Evolutionary conservation across 2,113 vertebrate genomes (phyloP), one percentile per base, ranked within the genome.

Genomic region (Echinops telfairi): DNA sequence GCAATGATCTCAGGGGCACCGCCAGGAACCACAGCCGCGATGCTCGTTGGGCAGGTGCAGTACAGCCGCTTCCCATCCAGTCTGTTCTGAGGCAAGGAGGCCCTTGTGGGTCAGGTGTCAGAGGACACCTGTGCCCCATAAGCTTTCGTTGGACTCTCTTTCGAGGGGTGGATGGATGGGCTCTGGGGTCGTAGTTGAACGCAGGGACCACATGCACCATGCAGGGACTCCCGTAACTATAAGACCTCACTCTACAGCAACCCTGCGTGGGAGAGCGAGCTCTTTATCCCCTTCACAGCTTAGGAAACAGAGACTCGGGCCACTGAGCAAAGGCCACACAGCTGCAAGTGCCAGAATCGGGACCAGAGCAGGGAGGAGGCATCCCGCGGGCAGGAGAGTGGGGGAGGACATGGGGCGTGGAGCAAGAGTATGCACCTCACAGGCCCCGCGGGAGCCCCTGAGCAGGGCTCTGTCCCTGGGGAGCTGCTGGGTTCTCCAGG

Each of bases 361-460:
- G 57, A 75, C 38, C 1, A 8, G 29, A 70, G 25, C 15, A 1
- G 64, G 47, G 33, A 64, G 33, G 6, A 36, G 47, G 70, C 62
- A 73, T 22, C 31, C 27, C 0, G 12, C 20, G 14, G 36, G 47
- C 0, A 2, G 38, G 38, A 83, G 9, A 2, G 1, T 2, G 14
- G 25, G 25, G 57, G 86, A 43, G 20, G 57, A 38, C 36, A 40
- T 40, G 33, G 27, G 9, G 40, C 53, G 53, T 77, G 33, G 11
- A 38, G 60, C 83, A 38, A 77, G 22, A 10, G 33, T 79, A 23
- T 33, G 25, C 0, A 2, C 43, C 68, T 70, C 19, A 14, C 86
- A 78, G 83, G 4, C 58, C 88, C 73, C 60, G 33, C 70, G 25
- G 70, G 58, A 81, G 75, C 47, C 47, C 62, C 79, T 14, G n/a